Evolutionary conservation across 35 echinoderm and acorn worm species (phyloP).

Genomic region (Anneissia japonica): DNA sequence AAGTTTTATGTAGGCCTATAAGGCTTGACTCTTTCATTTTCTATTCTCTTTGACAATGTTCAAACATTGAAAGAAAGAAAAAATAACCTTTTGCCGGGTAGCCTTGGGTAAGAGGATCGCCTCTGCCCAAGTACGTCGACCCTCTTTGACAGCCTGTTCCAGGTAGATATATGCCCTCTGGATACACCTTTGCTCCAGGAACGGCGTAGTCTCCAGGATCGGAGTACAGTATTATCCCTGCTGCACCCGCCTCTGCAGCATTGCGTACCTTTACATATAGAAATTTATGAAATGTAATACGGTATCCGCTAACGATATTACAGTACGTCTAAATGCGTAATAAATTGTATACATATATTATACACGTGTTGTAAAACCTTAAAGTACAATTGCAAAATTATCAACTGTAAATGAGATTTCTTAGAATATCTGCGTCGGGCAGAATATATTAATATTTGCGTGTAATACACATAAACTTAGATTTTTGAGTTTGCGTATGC

Average conservation of each 20-base stretch:
- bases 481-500: too few relatives aligned
- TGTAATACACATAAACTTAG: too few relatives aligned
- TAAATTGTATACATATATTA: too few relatives aligned
- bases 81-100: constrained; percentile 66
- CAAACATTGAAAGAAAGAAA: not conserved
- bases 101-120: constrained; percentile 73
- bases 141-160: constrained; percentile 71
- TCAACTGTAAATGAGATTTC: too few relatives aligned
- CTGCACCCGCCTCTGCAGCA: constrained; percentile 48
- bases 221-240: constrained; percentile 66
- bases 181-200: constrained; percentile 43
- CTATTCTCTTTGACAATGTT: not conserved
- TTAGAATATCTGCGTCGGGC: too few relatives aligned
- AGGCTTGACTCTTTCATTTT: not conserved
- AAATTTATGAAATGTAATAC: too few relatives aligned
- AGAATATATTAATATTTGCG: too few relatives aligned
- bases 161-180: constrained; percentile 63
- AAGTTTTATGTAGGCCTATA: not conserved
- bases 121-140: constrained; percentile 41
- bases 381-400: too few relatives aligned
- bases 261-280: not conserved
- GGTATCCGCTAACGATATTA: too few relatives aligned
- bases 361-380: too few relatives aligned
- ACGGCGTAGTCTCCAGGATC: constrained; percentile 68
- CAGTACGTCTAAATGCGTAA: too few relatives aligned